Evolutionary conservation across 1,140 invertebrate species (phyloP), one percentile per base, ranked within the genome.

Genomic region (Drosophila tani): DNA sequence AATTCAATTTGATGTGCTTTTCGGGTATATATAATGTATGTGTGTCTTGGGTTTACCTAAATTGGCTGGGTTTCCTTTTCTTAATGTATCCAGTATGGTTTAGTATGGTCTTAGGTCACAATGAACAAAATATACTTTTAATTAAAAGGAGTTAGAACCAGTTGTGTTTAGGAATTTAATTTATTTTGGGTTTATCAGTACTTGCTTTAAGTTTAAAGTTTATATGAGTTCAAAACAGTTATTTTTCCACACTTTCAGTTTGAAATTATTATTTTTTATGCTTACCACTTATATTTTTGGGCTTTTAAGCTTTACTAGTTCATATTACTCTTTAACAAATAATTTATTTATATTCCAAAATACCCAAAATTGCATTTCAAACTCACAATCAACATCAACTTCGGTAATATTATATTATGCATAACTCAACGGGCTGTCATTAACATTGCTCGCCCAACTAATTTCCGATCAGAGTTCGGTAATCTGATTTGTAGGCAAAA

Each of bases 401-500:
- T 38, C 6, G 17, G 4, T 21, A 19, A 19, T 35, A 19, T 38
- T 35, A 15, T 21, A 55, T 55, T 38, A 55, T 55, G 12, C 32
- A 21, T 17, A 15, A 38, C 35, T 21, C 7, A 38, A 15, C 14
- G 17, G 7, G 60, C 32, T 63, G 60, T 55, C 60, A 63, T 41
- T 63, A 17, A 17, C 7, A 67, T n/a, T 29, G 11, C n/a, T 63
- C 14, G 11, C 35, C 19, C 19, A 50, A 32, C n/a, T 19, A 43
- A 57, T 19, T 19, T 21, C 47, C 46, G 9, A 55, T 45, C 29
- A 55, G 21, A n/a, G 24, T n/a, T 56, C 17, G 27, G 19, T 32
- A 73, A 74, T 73, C 14, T 24, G 38, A 73, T 73, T 60, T 51
- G 5, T 11, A 59, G 35, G 38, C 38, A 19, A 63, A 63, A 50